Base-by-base conservation (phyloP, 2,888 invertebrate genomes). In the Lycia hirtaria region DNA sequence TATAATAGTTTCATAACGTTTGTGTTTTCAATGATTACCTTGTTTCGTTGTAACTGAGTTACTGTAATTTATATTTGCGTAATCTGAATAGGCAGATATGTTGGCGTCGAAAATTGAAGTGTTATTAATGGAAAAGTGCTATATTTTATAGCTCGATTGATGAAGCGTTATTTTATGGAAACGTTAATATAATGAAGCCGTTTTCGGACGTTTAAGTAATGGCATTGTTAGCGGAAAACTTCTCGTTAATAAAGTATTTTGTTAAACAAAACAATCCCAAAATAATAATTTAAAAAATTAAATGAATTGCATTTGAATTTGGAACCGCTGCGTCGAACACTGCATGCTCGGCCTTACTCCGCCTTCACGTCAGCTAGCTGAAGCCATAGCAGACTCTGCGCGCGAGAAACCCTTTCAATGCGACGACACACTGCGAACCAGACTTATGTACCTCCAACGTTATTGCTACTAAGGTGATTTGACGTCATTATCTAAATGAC, bases 71-170 rank as follows among this genome's bases (percentile, higher is more conserved):
- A 15, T 15, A 26, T 19, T 43, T 26, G 9, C 33, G 5, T 2
- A 38, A 33, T 4, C 44, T 26, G 30, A 15, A 22, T 20, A 47
- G 14, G 33, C 49, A 44, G 37, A 50, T 44, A 56, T 50, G 45
- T 41, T 51, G 44, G 26, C 55, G 53, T 61, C 64, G 61, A 68
- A 67, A 65, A 70, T 62, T 71, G 59, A 65, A 73, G 68, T 63
- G 68, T 71, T 73, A 76, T 75, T 76, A 73, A 76, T 65, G 56
- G 38, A 32, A 17, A 47, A 15, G 45, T 19, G 49, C 32, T 65
- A 56, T 55, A 57, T 56, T 49, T 60, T 38, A 51, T 40, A 20
- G 40, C 55, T 40, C 20, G 40, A 55, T 52, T 52, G 32, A 45
- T 44, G 45, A 44, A 45, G 12, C 37, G 19, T 35, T 24, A 15